phyloP scores from a whole-genome alignment of 2,888 invertebrate species.

The Spilarctia lutea region DNA sequence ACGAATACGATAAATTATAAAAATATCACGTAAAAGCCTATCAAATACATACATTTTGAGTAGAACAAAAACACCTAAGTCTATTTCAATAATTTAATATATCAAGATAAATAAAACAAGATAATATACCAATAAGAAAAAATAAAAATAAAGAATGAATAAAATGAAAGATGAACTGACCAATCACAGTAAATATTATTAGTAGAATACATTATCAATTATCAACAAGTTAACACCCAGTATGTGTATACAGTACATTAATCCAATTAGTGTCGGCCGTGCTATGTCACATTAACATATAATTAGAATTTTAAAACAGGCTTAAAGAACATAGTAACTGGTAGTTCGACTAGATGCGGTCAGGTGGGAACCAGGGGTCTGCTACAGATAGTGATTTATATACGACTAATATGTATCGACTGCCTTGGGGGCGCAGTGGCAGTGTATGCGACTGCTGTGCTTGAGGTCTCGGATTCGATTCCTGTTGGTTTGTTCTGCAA shows the following conservation, averaged over 20 bases:
- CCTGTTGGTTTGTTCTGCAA: no score
- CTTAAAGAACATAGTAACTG: constrained; percentile 69
- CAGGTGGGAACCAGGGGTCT: constrained; percentile 59
- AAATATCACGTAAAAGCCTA: no score
- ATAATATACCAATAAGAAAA: background rate
- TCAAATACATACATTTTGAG: background rate
- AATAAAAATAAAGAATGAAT: no score
- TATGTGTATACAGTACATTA: constrained; percentile 55
- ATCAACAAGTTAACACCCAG: constrained; percentile 53
- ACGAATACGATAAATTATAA: no score
- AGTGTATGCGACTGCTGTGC: no score
- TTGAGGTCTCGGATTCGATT: no score
- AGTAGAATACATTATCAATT: constrained; percentile 38
- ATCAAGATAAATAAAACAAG: background rate
- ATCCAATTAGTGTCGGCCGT: constrained; percentile 77
- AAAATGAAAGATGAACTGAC: background rate
- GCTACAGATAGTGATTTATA: constrained; percentile 29
- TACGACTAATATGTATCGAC: constrained; percentile 24
- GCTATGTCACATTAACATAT: constrained; percentile 78
- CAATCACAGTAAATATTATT: constrained; percentile 7
- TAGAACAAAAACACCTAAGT: background rate
- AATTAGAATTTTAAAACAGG: constrained; percentile 80
- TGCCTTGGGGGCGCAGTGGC: no score
- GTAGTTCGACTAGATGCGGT: constrained; percentile 50
- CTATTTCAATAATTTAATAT: background rate